A percentile compares a stretch with the other conserved stretches of the same genome.
Conservation (phyloP, 1,140 invertebrate genomes). For the Heliothis subflexa region DNA sequence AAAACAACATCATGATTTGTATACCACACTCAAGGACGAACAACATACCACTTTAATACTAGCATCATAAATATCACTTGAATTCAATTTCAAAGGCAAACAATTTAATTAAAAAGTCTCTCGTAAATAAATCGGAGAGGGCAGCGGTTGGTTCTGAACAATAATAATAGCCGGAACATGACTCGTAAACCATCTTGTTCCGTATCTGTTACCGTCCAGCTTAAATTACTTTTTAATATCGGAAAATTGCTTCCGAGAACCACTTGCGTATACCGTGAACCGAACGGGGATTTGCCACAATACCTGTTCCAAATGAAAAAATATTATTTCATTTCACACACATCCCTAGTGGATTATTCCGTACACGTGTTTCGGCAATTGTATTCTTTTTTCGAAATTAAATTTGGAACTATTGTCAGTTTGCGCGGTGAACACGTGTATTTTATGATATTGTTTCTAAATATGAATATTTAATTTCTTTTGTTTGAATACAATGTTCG, state of each 20-base stretch:
- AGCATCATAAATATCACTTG: not conserved
- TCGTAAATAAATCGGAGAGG: not conserved
- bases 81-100: slow-evolving; percentile 1
- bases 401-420: slow-evolving; percentile 4
- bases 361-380: slow-evolving; percentile 21
- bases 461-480: not conserved
- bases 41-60: not conserved
- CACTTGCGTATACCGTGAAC: not conserved
- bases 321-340: slow-evolving; percentile 15
- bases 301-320: slow-evolving; percentile 26
- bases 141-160: not conserved
- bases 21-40: no score
- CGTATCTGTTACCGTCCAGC: slow-evolving; percentile 5
- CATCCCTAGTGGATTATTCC: slow-evolving; percentile 1
- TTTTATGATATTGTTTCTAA: slow-evolving; percentile 3
- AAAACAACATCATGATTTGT: no score
- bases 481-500: no score
- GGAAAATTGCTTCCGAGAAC: slow-evolving; percentile 46
- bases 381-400: not conserved
- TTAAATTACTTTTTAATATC: slow-evolving; percentile 55
- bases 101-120: slow-evolving; percentile 17
- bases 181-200: slow-evolving; percentile 42
- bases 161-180: not conserved
- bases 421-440: not conserved
- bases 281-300: not conserved